These are phyloP conservation scores for Solenopsis invicta DNA, from an alignment of 1,140 invertebrate species.

Conservation along the genomic window DNA sequence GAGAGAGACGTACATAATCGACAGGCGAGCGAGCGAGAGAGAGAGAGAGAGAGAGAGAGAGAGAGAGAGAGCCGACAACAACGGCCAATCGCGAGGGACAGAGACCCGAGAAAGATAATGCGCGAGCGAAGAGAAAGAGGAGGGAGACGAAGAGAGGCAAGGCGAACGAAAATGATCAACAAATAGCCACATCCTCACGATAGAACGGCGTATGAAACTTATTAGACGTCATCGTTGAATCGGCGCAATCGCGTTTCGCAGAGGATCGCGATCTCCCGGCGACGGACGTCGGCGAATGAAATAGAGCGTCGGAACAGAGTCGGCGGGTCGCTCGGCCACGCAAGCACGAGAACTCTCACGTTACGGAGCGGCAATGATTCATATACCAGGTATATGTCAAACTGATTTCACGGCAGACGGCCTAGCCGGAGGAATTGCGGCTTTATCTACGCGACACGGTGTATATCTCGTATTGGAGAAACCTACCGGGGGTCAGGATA, in stretches of 20 bases:
- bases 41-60: conserved; percentile 39
- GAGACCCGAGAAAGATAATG: conserved; percentile 44
- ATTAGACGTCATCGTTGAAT: conserved; percentile 80
- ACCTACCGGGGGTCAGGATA: background rate
- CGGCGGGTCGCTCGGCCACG: conserved; percentile 21
- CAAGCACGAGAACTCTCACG: conserved; percentile 53
- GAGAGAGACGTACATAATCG: conserved; percentile 42
- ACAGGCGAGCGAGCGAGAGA: conserved; percentile 18
- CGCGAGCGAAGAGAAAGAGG: conserved; percentile 2
- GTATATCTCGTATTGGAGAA: conserved; percentile 66
- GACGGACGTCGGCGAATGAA: conserved; percentile 38
- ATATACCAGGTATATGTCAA: conserved; percentile 78
- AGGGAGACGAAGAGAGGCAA: conserved; percentile 53
- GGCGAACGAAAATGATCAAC: conserved; percentile 77
- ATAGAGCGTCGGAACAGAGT: conserved; percentile 14
- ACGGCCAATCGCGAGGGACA: conserved; percentile 17
- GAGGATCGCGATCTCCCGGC: conserved; percentile 62
- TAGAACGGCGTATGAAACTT: conserved; percentile 83
- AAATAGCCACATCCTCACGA: conserved; percentile 85
- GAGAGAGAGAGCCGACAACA: conserved; percentile 43
- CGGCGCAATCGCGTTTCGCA: conserved; percentile 72
- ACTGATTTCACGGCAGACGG: conserved; percentile 75
- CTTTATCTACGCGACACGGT: conserved; percentile 73
- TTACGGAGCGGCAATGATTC: conserved; percentile 75
- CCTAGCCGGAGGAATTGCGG: conserved; percentile 27